Conservation (phyloP, 2,113 vertebrate species). For the Amia ocellicauda region DNA sequence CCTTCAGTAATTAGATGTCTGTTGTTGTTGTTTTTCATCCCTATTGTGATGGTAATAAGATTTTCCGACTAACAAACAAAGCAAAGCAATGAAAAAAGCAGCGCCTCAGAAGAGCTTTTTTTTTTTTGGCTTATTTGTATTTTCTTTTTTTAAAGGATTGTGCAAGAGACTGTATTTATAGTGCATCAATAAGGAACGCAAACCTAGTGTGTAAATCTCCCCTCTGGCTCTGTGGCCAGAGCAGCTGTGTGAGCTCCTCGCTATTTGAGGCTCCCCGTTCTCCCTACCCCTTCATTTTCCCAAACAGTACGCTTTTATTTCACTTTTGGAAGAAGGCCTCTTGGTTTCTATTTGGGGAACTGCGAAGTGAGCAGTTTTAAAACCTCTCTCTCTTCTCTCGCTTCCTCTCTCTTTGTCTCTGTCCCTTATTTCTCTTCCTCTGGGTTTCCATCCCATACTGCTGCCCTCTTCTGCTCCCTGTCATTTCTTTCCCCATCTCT, state of each 20-base stretch:
- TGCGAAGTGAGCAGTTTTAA: no score
- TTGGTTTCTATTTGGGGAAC: no score
- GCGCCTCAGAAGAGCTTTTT: not conserved
- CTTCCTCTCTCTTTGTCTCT: not conserved
- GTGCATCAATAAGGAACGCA: no score
- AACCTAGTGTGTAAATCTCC: no score
- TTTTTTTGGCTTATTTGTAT: not conserved
- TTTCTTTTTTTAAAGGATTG: constrained; percentile 31
- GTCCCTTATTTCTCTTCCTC: constrained; percentile 15
- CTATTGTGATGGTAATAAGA: no score
- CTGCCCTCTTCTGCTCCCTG: constrained; percentile 4
- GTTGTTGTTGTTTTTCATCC: no score
- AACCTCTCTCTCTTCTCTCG: no score
- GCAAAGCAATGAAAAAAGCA: not conserved
- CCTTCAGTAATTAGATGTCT: no score
- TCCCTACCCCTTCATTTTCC: constrained; percentile 61
- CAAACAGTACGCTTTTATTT: constrained; percentile 39
- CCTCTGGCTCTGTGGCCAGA: not conserved
- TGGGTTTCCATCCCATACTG: constrained; percentile 22
- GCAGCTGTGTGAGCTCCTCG: not conserved
- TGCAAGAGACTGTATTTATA: not conserved
- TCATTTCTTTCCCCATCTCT: not conserved
- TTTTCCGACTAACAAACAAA: no score
- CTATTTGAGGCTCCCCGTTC: constrained; percentile 28
- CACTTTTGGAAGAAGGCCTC: no score